phyloP scores from a whole-genome alignment of 92 coral and sea anemone species.

The Hydrozoanthus gracilis region DNA sequence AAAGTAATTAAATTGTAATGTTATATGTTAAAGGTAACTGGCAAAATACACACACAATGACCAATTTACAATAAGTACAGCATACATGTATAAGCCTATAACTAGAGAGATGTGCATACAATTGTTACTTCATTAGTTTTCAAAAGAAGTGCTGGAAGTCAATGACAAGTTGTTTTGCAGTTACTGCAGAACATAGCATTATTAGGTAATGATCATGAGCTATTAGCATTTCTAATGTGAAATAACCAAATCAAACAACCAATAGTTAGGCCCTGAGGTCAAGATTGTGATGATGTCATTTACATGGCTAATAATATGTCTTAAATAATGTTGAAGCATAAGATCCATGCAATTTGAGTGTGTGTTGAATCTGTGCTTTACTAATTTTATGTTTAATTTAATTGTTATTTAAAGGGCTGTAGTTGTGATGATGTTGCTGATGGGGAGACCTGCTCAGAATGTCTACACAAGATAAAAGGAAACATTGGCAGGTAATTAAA shows the following conservation, averaged over 20 bases:
- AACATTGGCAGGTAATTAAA: slow-evolving; percentile 57
- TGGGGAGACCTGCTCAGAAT: slow-evolving; percentile 61
- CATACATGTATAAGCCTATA: slow-evolving; percentile 13
- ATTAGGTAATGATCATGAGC: slow-evolving; percentile 8
- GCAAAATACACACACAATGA: neutral
- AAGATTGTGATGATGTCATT: slow-evolving; percentile 33
- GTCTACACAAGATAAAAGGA: slow-evolving; percentile 58
- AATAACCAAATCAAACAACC: neutral
- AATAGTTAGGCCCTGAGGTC: too few relatives aligned
- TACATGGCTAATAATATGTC: slow-evolving; percentile 25
- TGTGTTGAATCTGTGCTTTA: slow-evolving; percentile 13
- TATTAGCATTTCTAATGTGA: neutral
- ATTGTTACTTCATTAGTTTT: neutral
- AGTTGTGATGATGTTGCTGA: slow-evolving; percentile 49
- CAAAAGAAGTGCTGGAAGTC: slow-evolving; percentile 11
- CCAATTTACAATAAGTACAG: neutral
- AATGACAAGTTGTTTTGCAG: slow-evolving; percentile 20
- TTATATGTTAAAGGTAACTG: too few relatives aligned
- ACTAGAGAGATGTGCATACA: slow-evolving; percentile 23
- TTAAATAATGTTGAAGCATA: neutral
- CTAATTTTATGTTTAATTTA: slow-evolving; percentile 1
- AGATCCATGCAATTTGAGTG: slow-evolving; percentile 15
- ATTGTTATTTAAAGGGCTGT: slow-evolving; percentile 51
- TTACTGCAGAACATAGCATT: slow-evolving; percentile 29
- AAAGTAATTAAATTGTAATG: too few relatives aligned